phyloP scores from a whole-genome alignment of 64 coral and sea anemone genomes.

The Catalaphyllia jardinei region DNA sequence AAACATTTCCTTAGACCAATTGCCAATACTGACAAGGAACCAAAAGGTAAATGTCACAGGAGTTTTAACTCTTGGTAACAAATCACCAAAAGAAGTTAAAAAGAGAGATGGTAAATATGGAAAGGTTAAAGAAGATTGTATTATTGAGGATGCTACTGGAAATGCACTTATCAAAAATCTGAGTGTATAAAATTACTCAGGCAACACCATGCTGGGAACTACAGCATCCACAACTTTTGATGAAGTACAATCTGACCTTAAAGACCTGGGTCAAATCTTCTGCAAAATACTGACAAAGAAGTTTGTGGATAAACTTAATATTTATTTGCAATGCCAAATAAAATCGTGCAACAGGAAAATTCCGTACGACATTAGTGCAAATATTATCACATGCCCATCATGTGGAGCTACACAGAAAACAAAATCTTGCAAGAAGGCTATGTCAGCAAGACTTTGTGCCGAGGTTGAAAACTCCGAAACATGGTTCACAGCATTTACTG shows the following conservation, averaged over 20 bases:
- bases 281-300: slow-evolving; percentile 38
- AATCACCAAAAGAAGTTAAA: slow-evolving; percentile 48
- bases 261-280: slow-evolving; percentile 51
- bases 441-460: slow-evolving; percentile 59
- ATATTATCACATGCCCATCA: slow-evolving; percentile 15
- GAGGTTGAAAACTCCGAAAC: not conserved
- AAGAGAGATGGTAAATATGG: slow-evolving; percentile 64
- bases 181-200: slow-evolving; percentile 64
- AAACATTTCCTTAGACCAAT: slow-evolving; percentile 59
- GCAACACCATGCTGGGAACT: slow-evolving; percentile 53
- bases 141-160: slow-evolving; percentile 60
- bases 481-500: slow-evolving; percentile 3
- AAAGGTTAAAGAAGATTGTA: slow-evolving; percentile 70
- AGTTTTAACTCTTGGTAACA: slow-evolving; percentile 32
- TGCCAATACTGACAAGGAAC: slow-evolving; percentile 52
- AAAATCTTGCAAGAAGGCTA: slow-evolving; percentile 64
- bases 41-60: slow-evolving; percentile 73
- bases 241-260: slow-evolving; percentile 25
- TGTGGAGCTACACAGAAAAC: slow-evolving; percentile 21
- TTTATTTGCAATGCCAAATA: slow-evolving; percentile 45
- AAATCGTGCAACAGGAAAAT: slow-evolving; percentile 17
- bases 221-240: slow-evolving; percentile 52
- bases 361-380: not conserved
- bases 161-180: slow-evolving; percentile 61
- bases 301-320: slow-evolving; percentile 67